Evolutionary conservation across 2,888 invertebrate species (phyloP), one percentile per base, ranked within the genome.

Genomic region (Microctonus brassicae): DNA sequence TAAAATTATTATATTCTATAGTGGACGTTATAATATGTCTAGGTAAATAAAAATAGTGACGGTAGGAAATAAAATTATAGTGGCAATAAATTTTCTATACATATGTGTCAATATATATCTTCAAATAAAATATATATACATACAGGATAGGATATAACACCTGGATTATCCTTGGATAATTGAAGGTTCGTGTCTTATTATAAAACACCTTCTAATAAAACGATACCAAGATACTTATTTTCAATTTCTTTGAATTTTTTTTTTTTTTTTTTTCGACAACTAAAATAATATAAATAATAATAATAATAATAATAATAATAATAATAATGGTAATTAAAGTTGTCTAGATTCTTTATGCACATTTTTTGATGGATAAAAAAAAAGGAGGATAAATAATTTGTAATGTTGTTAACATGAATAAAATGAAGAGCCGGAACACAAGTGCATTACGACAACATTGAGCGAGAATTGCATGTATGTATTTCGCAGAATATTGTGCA

Each of bases 401-500:
- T 20, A n/a, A 24, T 55, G 22, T 55, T 24, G 58, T 58, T 47
- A 61, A 65, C 47, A 68, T 58, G 47, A 66, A 52, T 63, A 57
- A 57, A 58, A 69, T 33, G 67, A 39, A 52, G 61, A 66, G 72
- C 70, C 20, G 7, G 20, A 53, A 29, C 11, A 33, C 29, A 24
- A 55, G 29, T 11, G 20, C 6, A 47, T 17, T 17, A 52, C 71
- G 65, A 73, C 72, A 71, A 73, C 74, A 72, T 75, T 74, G 69
- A 69, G 75, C 75, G 75, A 77, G 71, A 73, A 73, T 74, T 20
- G 4, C 4, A 20, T 47, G 47, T 7, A 7, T n/a, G 47, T 47
- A 47, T 17, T 47, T 20, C 20, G 47, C 7, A 47, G 47, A 47
- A 47, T 47, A 17, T 47, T 20, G 6, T n/a, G 7, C 7, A 3